These are phyloP conservation scores for Hetaerina titia DNA, from an alignment of 2,888 invertebrate species.

Conservation along the genomic window DNA sequence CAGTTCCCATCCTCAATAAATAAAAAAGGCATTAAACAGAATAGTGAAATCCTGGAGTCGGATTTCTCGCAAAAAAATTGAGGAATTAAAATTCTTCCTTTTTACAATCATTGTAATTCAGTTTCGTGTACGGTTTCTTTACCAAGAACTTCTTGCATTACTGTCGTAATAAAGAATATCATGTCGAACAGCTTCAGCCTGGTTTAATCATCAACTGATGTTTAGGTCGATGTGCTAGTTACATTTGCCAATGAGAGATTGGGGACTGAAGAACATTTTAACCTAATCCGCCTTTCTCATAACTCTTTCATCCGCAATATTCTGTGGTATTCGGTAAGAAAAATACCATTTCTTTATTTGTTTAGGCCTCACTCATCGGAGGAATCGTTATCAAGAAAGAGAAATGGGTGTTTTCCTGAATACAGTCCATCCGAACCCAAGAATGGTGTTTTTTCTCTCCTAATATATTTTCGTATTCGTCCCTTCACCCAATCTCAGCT, in stretches of 20 bases:
- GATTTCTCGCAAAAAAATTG: too few relatives aligned
- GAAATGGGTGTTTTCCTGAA: slow-evolving; percentile 48
- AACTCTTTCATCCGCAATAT: background rate
- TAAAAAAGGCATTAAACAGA: too few relatives aligned
- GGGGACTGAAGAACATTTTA: background rate
- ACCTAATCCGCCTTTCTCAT: background rate
- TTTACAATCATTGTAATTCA: too few relatives aligned
- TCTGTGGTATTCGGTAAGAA: background rate
- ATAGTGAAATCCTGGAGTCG: too few relatives aligned
- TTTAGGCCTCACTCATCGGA: slow-evolving; percentile 13
- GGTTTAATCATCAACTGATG: background rate
- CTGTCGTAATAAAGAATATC: background rate
- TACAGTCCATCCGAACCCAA: background rate
- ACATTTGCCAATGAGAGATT: background rate
- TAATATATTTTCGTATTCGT: background rate
- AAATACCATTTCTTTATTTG: slow-evolving; percentile 14
- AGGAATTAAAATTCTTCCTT: too few relatives aligned
- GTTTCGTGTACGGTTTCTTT: too few relatives aligned
- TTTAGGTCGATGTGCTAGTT: background rate
- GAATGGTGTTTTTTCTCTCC: background rate
- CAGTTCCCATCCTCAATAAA: too few relatives aligned
- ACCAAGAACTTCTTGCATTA: too few relatives aligned
- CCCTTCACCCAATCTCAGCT: background rate
- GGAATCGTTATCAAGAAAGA: slow-evolving; percentile 54
- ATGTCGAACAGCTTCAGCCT: background rate